phyloP scores from a whole-genome alignment of 2,888 invertebrate species.

The Hedychridium roseum region DNA sequence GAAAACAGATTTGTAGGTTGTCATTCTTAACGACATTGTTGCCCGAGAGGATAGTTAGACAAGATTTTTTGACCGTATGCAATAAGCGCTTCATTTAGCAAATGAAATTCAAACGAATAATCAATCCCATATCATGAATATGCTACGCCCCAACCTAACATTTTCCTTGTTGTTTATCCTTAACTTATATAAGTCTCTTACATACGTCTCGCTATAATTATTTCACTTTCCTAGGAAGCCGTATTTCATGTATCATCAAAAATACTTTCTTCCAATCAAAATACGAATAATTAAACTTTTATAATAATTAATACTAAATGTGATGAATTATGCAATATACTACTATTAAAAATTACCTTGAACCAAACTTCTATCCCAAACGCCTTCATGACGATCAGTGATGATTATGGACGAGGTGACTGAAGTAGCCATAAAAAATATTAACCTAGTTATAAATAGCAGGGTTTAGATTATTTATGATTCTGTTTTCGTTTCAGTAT shows the following conservation, averaged over 20 bases:
- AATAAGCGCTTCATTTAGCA: too few relatives aligned
- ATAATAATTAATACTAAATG: background rate
- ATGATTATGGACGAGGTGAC: slow-evolving; percentile 85
- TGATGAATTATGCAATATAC: background rate
- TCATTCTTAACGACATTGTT: too few relatives aligned
- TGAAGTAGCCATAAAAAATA: slow-evolving; percentile 85
- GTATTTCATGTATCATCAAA: background rate
- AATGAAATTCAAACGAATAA: background rate
- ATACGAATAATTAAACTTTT: background rate
- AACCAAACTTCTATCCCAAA: slow-evolving; percentile 87
- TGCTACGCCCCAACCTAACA: background rate
- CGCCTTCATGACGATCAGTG: slow-evolving; percentile 81
- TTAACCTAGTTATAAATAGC: slow-evolving; percentile 68
- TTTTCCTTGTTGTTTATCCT: too few relatives aligned
- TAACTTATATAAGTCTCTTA: too few relatives aligned
- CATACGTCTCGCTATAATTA: too few relatives aligned
- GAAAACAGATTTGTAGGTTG: too few relatives aligned
- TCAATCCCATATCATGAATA: background rate
- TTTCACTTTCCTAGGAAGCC: too few relatives aligned
- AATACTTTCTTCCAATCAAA: background rate
- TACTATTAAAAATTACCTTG: slow-evolving; percentile 67
- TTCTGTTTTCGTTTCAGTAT: too few relatives aligned
- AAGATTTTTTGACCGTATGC: too few relatives aligned
- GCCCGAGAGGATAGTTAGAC: too few relatives aligned
- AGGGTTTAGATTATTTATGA: slow-evolving; percentile 10